phyloP scores from a whole-genome alignment of 2,113 vertebrate genomes.

The rat (Rattus norvegicus) region DNA sequence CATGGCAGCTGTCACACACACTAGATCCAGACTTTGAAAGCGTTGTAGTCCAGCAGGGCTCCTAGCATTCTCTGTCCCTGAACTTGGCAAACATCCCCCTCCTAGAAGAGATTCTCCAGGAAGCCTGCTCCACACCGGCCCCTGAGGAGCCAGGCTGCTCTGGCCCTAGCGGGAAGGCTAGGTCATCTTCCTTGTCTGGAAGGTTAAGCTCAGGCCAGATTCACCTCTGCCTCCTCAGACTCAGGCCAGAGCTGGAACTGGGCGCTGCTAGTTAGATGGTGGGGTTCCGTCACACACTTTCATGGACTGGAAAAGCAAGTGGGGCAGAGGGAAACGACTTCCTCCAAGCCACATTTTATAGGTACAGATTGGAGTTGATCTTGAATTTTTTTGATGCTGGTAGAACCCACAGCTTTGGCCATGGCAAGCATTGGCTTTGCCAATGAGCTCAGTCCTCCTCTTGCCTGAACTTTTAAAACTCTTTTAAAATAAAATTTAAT shows the following conservation, averaged over 20 bases:
- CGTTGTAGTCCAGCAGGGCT: neutral
- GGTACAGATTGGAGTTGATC: neutral
- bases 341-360: neutral
- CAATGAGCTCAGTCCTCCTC: neutral
- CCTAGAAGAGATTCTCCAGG: neutral
- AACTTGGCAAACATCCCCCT: neutral
- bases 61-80: neutral
- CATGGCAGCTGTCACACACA: neutral
- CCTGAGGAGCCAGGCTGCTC: neutral
- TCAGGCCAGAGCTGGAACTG: neutral
- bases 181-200: neutral
- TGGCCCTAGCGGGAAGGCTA: neutral
- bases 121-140: neutral
- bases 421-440: neutral
- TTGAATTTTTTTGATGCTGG: neutral
- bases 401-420: neutral
- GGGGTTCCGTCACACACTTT: neutral
- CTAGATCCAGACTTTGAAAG: neutral
- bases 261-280: neutral
- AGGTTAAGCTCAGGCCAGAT: neutral
- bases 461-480: neutral
- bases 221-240: neutral
- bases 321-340: neutral
- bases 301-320: constrained; percentile 6
- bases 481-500: neutral